Percentiles rank a stretch among this genome's conserved stretches.
These are phyloP conservation scores for Ylistrum balloti DNA, from an alignment of 1,140 invertebrate genomes.

Conservation along the genomic window DNA sequence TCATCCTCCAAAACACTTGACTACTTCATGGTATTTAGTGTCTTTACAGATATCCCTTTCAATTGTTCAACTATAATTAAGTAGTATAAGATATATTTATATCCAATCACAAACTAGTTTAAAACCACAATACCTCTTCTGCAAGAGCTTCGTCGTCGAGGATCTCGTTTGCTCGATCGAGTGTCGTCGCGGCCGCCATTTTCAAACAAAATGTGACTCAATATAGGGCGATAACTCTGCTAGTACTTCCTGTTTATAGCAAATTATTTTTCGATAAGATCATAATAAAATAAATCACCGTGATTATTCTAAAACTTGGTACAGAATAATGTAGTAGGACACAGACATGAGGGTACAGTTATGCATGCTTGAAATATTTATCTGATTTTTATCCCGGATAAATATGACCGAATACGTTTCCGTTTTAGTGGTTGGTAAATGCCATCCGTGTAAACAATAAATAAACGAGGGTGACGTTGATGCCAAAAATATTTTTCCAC, in stretches of 20 bases:
- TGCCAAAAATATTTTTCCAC: too few species aligned
- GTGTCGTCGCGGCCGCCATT: conserved; percentile 73
- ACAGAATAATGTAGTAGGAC: too few species aligned
- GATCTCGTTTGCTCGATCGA: conserved; percentile 69
- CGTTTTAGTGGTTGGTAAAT: too few species aligned
- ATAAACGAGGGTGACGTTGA: too few species aligned
- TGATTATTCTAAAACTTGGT: too few species aligned
- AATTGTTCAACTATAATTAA: background rate
- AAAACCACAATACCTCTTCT: conserved; percentile 66
- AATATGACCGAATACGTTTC: too few species aligned
- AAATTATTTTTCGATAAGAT: too few species aligned
- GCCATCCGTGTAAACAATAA: too few species aligned
- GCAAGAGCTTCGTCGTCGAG: conserved; percentile 72
- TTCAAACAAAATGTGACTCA: conserved; percentile 67
- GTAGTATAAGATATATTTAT: background rate
- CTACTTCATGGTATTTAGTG: background rate
- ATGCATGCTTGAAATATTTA: too few species aligned
- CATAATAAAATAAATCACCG: too few species aligned
- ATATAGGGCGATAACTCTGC: background rate
- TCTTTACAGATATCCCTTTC: background rate
- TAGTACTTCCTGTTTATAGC: background rate
- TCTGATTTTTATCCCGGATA: too few species aligned
- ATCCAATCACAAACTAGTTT: background rate
- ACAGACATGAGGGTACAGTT: too few species aligned
- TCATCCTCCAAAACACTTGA: background rate